phyloP scores from a whole-genome alignment of 2,888 invertebrate genomes.

The Himalopsyche japonica region DNA sequence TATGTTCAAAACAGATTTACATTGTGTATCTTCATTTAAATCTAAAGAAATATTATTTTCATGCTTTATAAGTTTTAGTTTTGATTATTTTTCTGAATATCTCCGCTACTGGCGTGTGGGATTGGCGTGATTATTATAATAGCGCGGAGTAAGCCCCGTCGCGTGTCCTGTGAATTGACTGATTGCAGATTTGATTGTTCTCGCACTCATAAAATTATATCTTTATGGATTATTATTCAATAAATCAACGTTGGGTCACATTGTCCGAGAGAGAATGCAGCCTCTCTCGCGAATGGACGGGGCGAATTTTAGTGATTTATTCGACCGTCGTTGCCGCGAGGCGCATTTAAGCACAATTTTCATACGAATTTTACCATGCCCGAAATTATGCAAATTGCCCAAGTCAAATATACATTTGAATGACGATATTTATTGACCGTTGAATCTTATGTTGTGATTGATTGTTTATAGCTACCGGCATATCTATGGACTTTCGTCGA shows the following conservation, averaged over 20 bases:
- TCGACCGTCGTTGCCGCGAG: slow-evolving; percentile 3
- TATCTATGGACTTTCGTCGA: not conserved
- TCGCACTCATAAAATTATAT: slow-evolving; percentile 27
- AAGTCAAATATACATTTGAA: slow-evolving; percentile 4
- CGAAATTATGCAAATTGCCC: slow-evolving; percentile 17
- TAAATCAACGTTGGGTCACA: slow-evolving; percentile 27
- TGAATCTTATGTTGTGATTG: slow-evolving; percentile 3
- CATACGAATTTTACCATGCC: not conserved
- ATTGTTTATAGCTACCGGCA: slow-evolving; percentile 6
- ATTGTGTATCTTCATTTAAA: no score
- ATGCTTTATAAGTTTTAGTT: no score
- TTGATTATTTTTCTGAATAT: not conserved
- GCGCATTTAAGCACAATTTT: slow-evolving; percentile 6
- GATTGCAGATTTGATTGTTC: slow-evolving; percentile 33
- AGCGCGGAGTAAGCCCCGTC: not conserved
- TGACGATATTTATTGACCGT: not conserved
- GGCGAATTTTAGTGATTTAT: slow-evolving; percentile 23
- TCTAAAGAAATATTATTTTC: no score
- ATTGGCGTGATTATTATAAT: slow-evolving; percentile 14
- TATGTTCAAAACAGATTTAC: no score
- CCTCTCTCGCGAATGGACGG: not conserved
- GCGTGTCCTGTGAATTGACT: not conserved
- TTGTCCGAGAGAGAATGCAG: not conserved
- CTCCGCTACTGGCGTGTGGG: not conserved
- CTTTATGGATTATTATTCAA: slow-evolving; percentile 18